phyloP scores from a whole-genome alignment of 2,797 vertebrate genomes.

The Macroramphosus scolopax region DNA sequence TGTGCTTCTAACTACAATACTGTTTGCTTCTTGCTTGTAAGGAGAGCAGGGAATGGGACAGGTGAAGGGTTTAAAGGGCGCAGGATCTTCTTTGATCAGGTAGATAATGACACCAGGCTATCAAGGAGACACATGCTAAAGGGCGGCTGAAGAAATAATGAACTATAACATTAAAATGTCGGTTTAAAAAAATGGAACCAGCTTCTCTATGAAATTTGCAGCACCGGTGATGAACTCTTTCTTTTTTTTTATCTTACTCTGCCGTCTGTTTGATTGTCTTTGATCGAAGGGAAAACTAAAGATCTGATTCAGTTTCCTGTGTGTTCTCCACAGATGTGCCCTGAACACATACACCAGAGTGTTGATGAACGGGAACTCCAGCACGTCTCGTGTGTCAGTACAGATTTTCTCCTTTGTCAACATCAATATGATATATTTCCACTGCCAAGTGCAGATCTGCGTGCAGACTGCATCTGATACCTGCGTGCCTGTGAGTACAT shows the following conservation, averaged over 20 bases:
- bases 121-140: no score
- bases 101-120: no score
- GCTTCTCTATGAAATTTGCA: no score
- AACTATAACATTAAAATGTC: no score
- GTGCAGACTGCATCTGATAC: conserved; percentile 65
- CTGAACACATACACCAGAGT: conserved; percentile 74
- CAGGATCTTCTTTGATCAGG: no score
- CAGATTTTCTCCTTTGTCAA: conserved; percentile 85
- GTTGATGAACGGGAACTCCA: conserved; percentile 84
- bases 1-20: conserved; percentile 39
- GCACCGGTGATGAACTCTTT: no score
- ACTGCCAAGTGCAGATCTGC: conserved; percentile 87
- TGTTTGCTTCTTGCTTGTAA: no score
- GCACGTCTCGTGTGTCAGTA: conserved; percentile 82
- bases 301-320: not conserved
- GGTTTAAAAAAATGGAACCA: no score
- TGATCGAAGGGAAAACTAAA: not conserved
- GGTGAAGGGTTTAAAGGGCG: no score
- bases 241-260: no score
- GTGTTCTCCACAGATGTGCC: conserved; percentile 79
- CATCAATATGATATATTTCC: conserved; percentile 83
- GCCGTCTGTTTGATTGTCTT: not conserved
- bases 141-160: no score
- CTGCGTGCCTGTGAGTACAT: conserved; percentile 81
- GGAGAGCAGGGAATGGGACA: no score